phyloP scores from a whole-genome alignment of 1,140 invertebrate species.

The Chironomus striatipennis region DNA sequence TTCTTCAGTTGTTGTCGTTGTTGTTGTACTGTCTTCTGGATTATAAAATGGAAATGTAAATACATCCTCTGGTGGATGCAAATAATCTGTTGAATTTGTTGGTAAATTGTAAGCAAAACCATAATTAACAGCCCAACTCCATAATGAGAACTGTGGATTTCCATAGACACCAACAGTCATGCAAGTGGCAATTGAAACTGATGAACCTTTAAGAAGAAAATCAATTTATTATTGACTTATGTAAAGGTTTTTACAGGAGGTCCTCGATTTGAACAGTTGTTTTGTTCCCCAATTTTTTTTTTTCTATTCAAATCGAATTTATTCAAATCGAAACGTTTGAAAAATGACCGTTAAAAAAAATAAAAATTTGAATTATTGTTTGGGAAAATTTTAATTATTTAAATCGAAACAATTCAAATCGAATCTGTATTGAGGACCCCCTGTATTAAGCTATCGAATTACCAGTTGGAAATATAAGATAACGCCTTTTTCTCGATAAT shows the following conservation, averaged over 20 bases:
- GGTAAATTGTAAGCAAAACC: constrained; percentile 66
- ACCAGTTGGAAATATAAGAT: constrained; percentile 15
- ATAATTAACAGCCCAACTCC: constrained; percentile 50
- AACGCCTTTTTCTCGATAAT: not conserved
- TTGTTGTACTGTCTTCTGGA: not conserved
- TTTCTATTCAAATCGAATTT: no score
- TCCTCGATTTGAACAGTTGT: no score
- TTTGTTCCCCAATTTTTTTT: no score
- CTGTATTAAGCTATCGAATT: not conserved
- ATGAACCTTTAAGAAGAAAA: not conserved
- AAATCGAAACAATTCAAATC: no score
- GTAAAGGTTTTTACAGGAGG: no score
- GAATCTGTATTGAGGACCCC: no score
- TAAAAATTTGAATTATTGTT: no score
- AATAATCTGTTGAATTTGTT: constrained; percentile 35
- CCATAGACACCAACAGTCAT: constrained; percentile 38
- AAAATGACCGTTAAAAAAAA: no score
- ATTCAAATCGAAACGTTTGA: no score
- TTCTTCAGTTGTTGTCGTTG: not conserved
- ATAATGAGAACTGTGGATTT: constrained; percentile 34
- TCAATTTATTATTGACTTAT: not conserved
- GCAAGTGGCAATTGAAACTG: constrained; percentile 35
- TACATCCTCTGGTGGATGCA: not conserved
- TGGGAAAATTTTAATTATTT: no score
- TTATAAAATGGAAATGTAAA: not conserved